phyloP scores from a whole-genome alignment of 2,113 vertebrate species.

The mouse (Mus musculus) region DNA sequence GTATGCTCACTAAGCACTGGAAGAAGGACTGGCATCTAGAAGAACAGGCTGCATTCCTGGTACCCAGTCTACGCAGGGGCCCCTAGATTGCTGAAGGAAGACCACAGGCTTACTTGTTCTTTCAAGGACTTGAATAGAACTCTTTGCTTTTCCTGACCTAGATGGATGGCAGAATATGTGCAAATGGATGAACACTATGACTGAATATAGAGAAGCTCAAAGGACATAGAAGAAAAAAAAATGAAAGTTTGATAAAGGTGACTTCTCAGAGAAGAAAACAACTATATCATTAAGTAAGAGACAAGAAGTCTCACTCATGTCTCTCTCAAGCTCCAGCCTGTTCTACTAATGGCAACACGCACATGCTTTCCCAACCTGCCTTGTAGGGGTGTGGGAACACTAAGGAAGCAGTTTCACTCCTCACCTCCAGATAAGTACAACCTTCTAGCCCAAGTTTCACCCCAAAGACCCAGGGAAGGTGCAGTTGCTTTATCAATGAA shows the following conservation, averaged over 20 bases:
- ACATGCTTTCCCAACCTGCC: not conserved
- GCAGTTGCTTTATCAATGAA: not conserved
- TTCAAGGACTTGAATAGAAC: not conserved
- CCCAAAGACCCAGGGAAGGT: not conserved
- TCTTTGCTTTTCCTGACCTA: too few species aligned
- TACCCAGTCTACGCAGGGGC: rapidly evolving
- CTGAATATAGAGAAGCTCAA: not conserved
- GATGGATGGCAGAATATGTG: not conserved
- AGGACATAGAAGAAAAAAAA: not conserved
- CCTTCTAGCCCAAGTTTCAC: not conserved
- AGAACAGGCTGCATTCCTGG: not conserved
- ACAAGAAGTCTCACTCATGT: not conserved
- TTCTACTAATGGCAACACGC: too few species aligned
- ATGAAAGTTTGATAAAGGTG: not conserved
- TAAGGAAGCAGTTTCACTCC: not conserved
- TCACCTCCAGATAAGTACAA: not conserved
- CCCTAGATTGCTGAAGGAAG: not conserved
- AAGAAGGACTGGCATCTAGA: not conserved
- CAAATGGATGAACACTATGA: not conserved
- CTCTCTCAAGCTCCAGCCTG: too few species aligned
- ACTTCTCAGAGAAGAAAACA: not conserved
- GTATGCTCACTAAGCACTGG: not conserved
- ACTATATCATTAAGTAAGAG: not conserved
- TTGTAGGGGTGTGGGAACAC: not conserved
- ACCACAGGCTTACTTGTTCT: rapidly evolving